Evolutionary conservation across 2,797 vertebrate species (phyloP), one percentile per base, ranked within the genome.

Genomic region (Hippopotamyrus pictus): DNA sequence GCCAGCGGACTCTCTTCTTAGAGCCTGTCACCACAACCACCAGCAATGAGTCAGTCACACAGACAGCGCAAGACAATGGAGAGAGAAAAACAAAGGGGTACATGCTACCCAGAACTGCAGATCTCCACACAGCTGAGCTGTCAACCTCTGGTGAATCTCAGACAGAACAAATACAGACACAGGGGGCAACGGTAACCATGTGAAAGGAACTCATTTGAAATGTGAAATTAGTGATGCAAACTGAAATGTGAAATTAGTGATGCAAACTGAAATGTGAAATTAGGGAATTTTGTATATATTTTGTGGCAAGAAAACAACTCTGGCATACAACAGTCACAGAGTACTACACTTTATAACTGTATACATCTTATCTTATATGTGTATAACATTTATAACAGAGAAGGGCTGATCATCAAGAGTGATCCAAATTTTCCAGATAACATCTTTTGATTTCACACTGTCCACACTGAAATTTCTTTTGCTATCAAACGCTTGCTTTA

Each of bases 1-100:
- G 87, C 92, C 91, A 93, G 90, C 88, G 29, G 90, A 93, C 92
- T 94, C 94, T 93, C 92, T 94, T 94, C 93, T 93, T 93, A 94
- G 83, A 91, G 89, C 93, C 92, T 94, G 93, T 93, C 91, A 88
- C 94, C 94, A 95, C 97, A 94, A 95, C 93, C 93, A 94, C 91
- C 93, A 94, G 94, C 93, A 94, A 91, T 93, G 93, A 95, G 95
- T 95, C 92, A 90, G 89, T 94, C 88, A 65, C 92, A 93, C 93
- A 94, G 62, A 94, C 73, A 46, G 62, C 84, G 50, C 62, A 57
- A 53, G 76, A 91, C 88, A 92, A 93, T 92, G 92, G 93, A 90
- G 92, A 84, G 44, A 85, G 22, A 22, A 51, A 50, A 25, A 25
- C 44, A 84, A 29, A 85, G 17, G 44, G 12, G 11, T 48, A 85